Evolutionary conservation across 2,888 invertebrate genomes (phyloP).

Genomic region (Drosophila barbarae): DNA sequence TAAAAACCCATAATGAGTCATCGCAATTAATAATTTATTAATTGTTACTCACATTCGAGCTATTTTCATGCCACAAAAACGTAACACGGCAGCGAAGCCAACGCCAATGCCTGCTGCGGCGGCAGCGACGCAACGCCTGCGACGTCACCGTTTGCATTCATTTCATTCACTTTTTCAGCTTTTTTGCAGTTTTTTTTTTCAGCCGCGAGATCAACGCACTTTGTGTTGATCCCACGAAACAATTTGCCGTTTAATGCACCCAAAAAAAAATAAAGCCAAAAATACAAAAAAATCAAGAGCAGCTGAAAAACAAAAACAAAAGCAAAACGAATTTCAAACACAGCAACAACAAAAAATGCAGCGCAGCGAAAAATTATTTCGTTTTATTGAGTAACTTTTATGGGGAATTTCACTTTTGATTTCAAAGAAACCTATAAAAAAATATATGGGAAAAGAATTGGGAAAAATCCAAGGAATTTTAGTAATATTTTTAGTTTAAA

Average conservation of each 20-base stretch:
- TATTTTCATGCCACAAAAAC: constrained; percentile 46
- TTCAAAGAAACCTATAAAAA: constrained; percentile 1
- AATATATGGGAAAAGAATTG: too few relatives aligned
- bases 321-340: constrained; percentile 7
- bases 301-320: constrained; percentile 12
- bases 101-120: constrained; percentile 40
- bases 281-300: constrained; percentile 29
- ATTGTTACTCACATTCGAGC: constrained; percentile 63
- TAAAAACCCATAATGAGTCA: constrained; percentile 45
- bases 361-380: constrained; percentile 14
- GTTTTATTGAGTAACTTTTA: constrained; percentile 42
- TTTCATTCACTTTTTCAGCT: constrained; percentile 68
- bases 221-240: constrained; percentile 72
- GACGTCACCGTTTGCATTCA: constrained; percentile 51
- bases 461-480: not conserved
- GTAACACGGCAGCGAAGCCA: constrained; percentile 42
- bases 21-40: constrained; percentile 60
- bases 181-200: constrained; percentile 8
- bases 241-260: constrained; percentile 74
- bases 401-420: constrained; percentile 40
- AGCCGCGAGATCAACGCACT: constrained; percentile 68
- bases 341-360: constrained; percentile 24
- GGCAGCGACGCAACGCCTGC: constrained; percentile 32
- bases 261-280: constrained; percentile 41
- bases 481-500: too few relatives aligned